Evolutionary conservation across 2,113 vertebrate species (phyloP), one percentile per base, ranked within the genome.

Genomic region (Myodes glareolus): DNA sequence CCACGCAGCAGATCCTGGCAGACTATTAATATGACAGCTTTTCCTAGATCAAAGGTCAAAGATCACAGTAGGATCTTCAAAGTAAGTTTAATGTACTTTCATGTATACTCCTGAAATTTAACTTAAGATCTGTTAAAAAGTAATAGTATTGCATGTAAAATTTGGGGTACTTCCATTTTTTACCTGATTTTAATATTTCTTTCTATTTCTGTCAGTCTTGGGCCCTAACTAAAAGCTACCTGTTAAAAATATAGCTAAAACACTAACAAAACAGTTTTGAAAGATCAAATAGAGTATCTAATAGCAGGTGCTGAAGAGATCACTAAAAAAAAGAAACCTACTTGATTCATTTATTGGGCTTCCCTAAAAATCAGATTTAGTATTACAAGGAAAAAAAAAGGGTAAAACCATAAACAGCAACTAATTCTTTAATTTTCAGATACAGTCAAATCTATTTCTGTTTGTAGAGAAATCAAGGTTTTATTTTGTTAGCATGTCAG

Each of bases 311-410:
- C 58, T 96, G n/a, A 93, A 39, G 72, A 97, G 47, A 93, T 47
- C 70, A 93, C 94, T 91, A 85, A 85, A 63, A 39, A 39, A 39
- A 80, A 52, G 29, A 50, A 95, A 93, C 65, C 50, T 94, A 95
- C 68, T 93, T 86, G 67, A 85, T 84, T 91, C 84, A 91, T 91
- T 93, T 91, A 94, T 16, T 96, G 55, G 47, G 91, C 23, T 92
- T 88, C 77, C 27, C 88, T 91, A 89, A 77, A 90, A 86, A 96
- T 93, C 25, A 95, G 70, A 81, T 89, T 95, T 89, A 92, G 36
- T 90, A 97, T 91, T 29, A 97, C 94, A 42, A 97, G 92, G 94
- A 76, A 96, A 72, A 95, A 50, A 97, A 72, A 95, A 50, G 97
- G 80, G 68, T 86, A 96, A 87, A 65, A 96, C 10, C 61, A 97